A percentile compares a stretch with the other conserved stretches of the same genome.
These are phyloP conservation scores for Acanthurus lineatus DNA, from an alignment of 2,797 vertebrate species.

Conservation along the genomic window DNA sequence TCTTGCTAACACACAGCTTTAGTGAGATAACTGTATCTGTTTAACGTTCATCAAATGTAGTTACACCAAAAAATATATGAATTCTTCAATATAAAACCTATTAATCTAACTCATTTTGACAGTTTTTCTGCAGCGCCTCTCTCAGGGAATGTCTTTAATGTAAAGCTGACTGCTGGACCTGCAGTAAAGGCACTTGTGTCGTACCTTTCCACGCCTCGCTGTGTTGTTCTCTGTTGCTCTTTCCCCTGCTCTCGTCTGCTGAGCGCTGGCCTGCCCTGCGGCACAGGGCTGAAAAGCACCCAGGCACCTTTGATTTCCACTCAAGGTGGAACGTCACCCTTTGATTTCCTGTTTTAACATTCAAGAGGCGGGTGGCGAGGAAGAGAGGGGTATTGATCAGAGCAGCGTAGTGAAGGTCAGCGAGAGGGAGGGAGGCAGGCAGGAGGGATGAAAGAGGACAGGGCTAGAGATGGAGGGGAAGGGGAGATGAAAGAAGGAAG, in stretches of 20 bases:
- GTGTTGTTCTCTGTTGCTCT: constrained; percentile 67
- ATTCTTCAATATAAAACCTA: background rate
- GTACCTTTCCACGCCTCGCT: constrained; percentile 27
- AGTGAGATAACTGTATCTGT: background rate
- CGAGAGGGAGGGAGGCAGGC: constrained; percentile 67
- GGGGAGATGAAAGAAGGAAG: constrained; percentile 76
- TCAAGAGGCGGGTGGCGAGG: constrained; percentile 89
- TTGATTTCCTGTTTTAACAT: constrained; percentile 95
- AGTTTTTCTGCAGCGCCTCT: constrained; percentile 42
- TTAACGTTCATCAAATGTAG: background rate
- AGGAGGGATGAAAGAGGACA: constrained; percentile 73
- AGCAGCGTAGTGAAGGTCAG: constrained; percentile 92
- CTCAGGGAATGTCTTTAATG: constrained; percentile 27
- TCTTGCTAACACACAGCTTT: background rate
- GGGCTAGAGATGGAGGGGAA: constrained; percentile 66
- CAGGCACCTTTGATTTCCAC: constrained; percentile 97
- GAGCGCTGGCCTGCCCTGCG: constrained; percentile 83
- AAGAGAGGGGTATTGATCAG: constrained; percentile 92
- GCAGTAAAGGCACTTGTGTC: constrained; percentile 21
- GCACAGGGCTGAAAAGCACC: constrained; percentile 82
- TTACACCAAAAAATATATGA: background rate
- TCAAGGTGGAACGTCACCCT: constrained; percentile 95
- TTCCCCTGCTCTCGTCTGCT: constrained; percentile 60
- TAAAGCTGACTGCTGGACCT: background rate
- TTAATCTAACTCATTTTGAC: background rate